These are phyloP conservation scores for Caenorhabditis sp. DNA, from an alignment of 2,888 invertebrate genomes.

Conservation along the genomic window DNA sequence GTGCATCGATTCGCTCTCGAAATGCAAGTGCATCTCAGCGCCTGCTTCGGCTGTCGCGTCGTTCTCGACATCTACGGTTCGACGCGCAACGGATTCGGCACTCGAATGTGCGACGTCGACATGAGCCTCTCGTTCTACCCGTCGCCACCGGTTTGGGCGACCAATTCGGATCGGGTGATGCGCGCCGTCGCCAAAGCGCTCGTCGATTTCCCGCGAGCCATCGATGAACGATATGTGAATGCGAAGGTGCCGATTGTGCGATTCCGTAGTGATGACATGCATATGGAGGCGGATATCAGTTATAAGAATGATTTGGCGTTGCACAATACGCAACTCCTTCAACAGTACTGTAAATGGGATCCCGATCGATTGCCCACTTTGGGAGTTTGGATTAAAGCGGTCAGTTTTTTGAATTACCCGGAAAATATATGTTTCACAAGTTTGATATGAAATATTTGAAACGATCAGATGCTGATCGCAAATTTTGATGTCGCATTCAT, in stretches of 20 bases:
- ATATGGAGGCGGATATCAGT: constrained; percentile 73
- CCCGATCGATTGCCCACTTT: constrained; percentile 70
- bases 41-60: constrained; percentile 36
- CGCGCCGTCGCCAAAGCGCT: constrained; percentile 50
- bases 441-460: too few species aligned
- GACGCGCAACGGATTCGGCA: constrained; percentile 77
- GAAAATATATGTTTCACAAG: background rate
- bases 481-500: too few species aligned
- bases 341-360: constrained; percentile 74
- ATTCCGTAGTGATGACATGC: constrained; percentile 71
- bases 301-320: constrained; percentile 76
- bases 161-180: constrained; percentile 48
- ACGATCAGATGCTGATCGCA: too few species aligned
- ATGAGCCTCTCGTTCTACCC: constrained; percentile 76
- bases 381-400: constrained; percentile 52
- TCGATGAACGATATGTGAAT: constrained; percentile 65
- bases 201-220: constrained; percentile 47
- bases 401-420: constrained; percentile 7
- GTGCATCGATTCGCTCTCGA: constrained; percentile 43
- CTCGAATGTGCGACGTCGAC: constrained; percentile 76
- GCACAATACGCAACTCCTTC: constrained; percentile 75
- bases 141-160: constrained; percentile 55
- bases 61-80: constrained; percentile 76
- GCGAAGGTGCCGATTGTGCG: constrained; percentile 78
- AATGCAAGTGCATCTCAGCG: constrained; percentile 37